Base-by-base conservation (phyloP, 35 echinoderm and acorn worm species). In the Nesometra sesokonis region DNA sequence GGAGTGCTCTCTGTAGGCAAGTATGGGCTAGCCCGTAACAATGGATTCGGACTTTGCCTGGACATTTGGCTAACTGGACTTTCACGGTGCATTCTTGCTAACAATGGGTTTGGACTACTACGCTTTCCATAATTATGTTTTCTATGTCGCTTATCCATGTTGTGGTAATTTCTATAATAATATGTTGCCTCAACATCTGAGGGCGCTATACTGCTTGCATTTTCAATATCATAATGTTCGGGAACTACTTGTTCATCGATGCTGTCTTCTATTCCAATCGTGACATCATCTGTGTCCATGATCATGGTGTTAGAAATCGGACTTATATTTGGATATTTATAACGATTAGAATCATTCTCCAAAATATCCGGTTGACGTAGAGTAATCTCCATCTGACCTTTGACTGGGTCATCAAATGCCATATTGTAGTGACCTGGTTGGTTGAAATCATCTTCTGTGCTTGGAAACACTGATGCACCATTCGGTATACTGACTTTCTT, bases 121-220 rank as follows among this genome's bases (percentile, higher is more conserved):
- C 35, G 87, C 30, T 35, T 37, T 19, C 95, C 46, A 46, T 93
- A 90, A 15, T 93, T 93, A 43, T 92, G 89, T 82, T 88, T 86
- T 77, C 82, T 90, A 47, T 90, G 0, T 88, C 83, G 29, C 23
- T 67, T 67, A 11, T 98, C 92, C 34, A 88, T 84, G 85, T 98
- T 90, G 23, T 97, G 94, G 32, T 93, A 98, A 85, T 92, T 87
- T 88, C 90, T 93, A 80, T 98, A 98, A 82, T 98, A 93, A 88
- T 98, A 98, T 13, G 95, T 90, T 33, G 91, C 89, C 84, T 98
- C 95, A 37, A 98, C 92, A 84, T 98, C 95, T 13, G 95, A 98
- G 33, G 95, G 92, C 23, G 95, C 95, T 57, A 98, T 94, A 89
- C 95, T 98, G 77, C 95, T 98, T 15, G 95, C 95, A 85, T 98